Percentiles rank a stretch among this genome's conserved stretches.
phyloP scores from a whole-genome alignment of 2,797 vertebrate genomes.

The Bothrops alternatus region DNA sequence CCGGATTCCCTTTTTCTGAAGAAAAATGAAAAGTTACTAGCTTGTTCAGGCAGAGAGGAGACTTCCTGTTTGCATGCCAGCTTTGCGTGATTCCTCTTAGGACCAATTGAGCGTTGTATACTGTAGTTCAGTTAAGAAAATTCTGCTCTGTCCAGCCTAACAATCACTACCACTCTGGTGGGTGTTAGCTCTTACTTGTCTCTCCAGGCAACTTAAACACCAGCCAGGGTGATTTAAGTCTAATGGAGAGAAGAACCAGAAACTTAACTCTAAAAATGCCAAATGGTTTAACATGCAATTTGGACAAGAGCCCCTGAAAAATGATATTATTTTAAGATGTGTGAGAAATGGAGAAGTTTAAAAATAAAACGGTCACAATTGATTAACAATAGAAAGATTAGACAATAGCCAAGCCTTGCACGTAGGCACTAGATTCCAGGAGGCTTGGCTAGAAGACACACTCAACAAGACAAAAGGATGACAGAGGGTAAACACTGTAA shows the following conservation, averaged over 20 bases:
- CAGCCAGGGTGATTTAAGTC: constrained; percentile 54
- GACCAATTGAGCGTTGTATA: constrained; percentile 49
- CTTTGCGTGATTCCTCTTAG: constrained; percentile 19
- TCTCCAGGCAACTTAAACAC: constrained; percentile 50
- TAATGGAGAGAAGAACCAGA: constrained; percentile 64
- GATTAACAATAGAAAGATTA: too few relatives aligned
- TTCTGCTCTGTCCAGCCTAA: constrained; percentile 60
- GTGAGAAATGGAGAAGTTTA: too few relatives aligned
- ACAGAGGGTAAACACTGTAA: too few relatives aligned
- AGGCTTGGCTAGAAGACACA: too few relatives aligned
- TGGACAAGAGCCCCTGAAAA: background rate
- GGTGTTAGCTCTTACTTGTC: constrained; percentile 53
- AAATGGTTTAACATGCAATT: background rate
- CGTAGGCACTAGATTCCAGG: too few relatives aligned
- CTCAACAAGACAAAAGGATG: too few relatives aligned
- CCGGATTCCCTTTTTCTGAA: constrained; percentile 16
- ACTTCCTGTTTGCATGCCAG: constrained; percentile 4
- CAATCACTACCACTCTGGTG: constrained; percentile 58
- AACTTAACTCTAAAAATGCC: constrained; percentile 66
- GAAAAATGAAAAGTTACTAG: background rate
- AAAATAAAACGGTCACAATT: too few relatives aligned
- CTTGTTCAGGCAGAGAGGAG: constrained; percentile 12
- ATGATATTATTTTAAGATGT: background rate
- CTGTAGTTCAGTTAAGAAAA: constrained; percentile 47
- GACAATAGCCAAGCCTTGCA: too few relatives aligned